Evolutionary conservation across 2,797 vertebrate species (phyloP), one percentile per base, ranked within the genome.

Genomic region (Squalus acanthias): DNA sequence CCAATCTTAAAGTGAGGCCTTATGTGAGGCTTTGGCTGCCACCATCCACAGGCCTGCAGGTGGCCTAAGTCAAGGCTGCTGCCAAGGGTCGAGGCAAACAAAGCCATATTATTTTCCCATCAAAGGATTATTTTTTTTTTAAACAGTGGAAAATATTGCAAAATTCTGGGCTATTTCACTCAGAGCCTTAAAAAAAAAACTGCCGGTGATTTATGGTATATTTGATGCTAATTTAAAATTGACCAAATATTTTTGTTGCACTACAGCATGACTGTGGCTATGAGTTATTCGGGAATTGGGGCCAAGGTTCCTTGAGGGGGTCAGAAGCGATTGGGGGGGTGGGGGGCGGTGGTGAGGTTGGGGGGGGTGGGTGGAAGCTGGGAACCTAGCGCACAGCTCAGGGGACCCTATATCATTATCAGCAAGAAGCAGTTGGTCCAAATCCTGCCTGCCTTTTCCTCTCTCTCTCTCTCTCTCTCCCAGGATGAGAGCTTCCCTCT

Each of bases 21-120:
- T 63, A 63, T 85, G 88, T 91, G 63, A 91, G 88, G 88, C 88
- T 33, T n/a, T 63, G 57, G 88, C 57, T 63, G 9, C 29, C 53
- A 60, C 29, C 53, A 63, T 91, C 57, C 6, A 91, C 57, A 13
- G 12, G 57, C 13, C 57, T 65, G 88, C 88, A 91, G 88, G 60
- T 91, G 57, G 29, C 91, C 8, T 29, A 24, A 69, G 63, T 22
- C 3, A 10, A 22, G 20, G 2, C 17, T 20, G 91, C 46, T 93
- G 91, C 91, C 91, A 93, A n/a, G 87, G 10, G 91, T 46, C 65
- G n/a, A 39, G 17, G n/a, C 63, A 69, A 69, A 93, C 91, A 69
- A 93, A 46, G 91, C n/a, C 63, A 69, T 46, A 93, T 93, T 93
- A 93, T 69, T 93, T 93, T 93, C 91, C 91, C 91, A 93, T 93